A percentile compares a stretch with the other conserved stretches of the same genome.
These are phyloP conservation scores for Leptatherina wallacei DNA, from an alignment of 2,797 vertebrate species.

Conservation along the genomic window DNA sequence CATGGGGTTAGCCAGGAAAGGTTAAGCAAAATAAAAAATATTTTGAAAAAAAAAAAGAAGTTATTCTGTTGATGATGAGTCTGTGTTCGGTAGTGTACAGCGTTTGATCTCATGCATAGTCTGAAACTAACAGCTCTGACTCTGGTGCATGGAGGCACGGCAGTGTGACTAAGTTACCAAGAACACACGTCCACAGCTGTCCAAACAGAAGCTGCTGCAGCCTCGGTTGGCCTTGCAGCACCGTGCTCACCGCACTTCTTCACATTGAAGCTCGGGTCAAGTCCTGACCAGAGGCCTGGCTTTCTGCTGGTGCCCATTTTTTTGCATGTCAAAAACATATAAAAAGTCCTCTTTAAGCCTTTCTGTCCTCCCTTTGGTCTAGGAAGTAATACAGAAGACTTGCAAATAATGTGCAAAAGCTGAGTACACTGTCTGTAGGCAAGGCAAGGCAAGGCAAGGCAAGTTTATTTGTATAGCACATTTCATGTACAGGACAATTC, in stretches of 20 bases:
- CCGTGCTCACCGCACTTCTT: conserved; percentile 22
- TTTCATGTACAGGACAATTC: no score
- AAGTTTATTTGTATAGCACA: no score
- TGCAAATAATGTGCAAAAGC: background rate
- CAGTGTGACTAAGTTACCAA: conserved; percentile 60
- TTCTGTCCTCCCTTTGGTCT: conserved; percentile 9
- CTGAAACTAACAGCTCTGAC: conserved; percentile 36
- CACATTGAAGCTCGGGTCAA: conserved; percentile 37
- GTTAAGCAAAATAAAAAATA: background rate
- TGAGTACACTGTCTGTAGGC: background rate
- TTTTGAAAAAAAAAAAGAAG: background rate
- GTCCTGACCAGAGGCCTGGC: conserved; percentile 37
- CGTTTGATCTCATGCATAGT: conserved; percentile 15
- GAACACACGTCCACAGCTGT: conserved; percentile 75
- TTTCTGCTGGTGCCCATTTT: conserved; percentile 5
- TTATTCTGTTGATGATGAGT: conserved; percentile 13
- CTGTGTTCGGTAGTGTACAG: background rate
- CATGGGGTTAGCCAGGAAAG: background rate
- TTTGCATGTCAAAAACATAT: conserved; percentile 34
- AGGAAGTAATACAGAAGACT: conserved; percentile 2
- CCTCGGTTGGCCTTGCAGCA: conserved; percentile 35
- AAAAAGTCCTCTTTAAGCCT: conserved; percentile 20
- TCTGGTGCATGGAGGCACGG: conserved; percentile 41
- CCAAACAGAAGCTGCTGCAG: conserved; percentile 68
- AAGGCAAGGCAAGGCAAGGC: no score